Base-by-base conservation (phyloP, 2,113 vertebrate genomes). In the Melanocharis versteri region DNA sequence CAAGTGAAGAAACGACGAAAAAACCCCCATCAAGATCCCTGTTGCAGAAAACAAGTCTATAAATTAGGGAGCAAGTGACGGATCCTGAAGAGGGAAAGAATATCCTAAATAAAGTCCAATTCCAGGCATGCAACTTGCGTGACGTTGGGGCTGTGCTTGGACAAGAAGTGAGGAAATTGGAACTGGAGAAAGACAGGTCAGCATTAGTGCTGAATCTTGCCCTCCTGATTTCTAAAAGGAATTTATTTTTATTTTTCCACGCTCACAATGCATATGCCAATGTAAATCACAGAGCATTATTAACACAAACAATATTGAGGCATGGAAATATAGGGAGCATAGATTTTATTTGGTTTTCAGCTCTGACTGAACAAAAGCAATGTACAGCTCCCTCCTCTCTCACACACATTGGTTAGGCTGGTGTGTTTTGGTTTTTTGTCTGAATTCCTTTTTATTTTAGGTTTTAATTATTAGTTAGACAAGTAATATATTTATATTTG, bases 31-130 rank as follows among this genome's bases (percentile, higher is more conserved):
- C 87, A 87, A 72, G 73, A 76, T 83, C 84, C 50, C 27, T 93
- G 68, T 94, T 92, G 93, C 90, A 90, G 81, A 93, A 95, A 95
- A 72, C 31, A 88, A 90, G 12, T 48, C 28, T 64, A 24, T 94
- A 89, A 89, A 92, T 91, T 76, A 62, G 27, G 69, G 85, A 93
- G 47, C 37, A 86, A 95, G 69, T 39, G 68, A 58, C 0, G 3
- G 90, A 88, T 93, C 61, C 70, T 47, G 78, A 72, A 47, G 39
- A 73, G 61, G 35, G 73, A 68, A 78, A 53, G 28, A 90, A 69
- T 70, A 68, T 61, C 60, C 35, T 66, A 71, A 83, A 94, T 69
- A 71, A 94, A 91, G 23, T 26, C 73, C 24, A 35, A 19, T 50
- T 94, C 64, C 91, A 79, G 72, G 42, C n/a, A 7, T 66, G 75